phyloP scores from a whole-genome alignment of 1,140 invertebrate genomes.

The Pseudobourletiella spinata region DNA sequence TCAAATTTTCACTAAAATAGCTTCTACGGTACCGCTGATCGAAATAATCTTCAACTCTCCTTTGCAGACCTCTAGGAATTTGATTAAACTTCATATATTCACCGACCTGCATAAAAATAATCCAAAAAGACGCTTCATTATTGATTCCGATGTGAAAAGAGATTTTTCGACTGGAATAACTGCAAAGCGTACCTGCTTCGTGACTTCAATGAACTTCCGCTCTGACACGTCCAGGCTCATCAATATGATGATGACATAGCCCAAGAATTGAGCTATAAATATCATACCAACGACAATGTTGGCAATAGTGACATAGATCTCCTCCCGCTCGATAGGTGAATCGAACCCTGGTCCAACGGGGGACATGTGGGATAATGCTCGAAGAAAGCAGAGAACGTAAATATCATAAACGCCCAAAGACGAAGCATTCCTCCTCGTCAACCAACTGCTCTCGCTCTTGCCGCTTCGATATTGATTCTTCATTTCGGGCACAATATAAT shows the following conservation, averaged over 20 bases:
- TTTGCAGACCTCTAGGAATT: constrained; percentile 25
- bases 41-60: constrained; percentile 19
- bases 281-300: constrained; percentile 19
- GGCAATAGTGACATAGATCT: constrained; percentile 16
- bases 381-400: constrained; percentile 18
- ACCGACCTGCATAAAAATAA: constrained; percentile 4
- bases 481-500: constrained; percentile 23
- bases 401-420: constrained; percentile 1
- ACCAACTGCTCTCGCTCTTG: constrained; percentile 21
- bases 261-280: constrained; percentile 19
- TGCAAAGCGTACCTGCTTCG: constrained; percentile 12
- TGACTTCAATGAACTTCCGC: constrained; percentile 21
- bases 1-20: constrained; percentile 25
- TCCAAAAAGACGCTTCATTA: neutral
- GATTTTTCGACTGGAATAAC: neutral
- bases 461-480: neutral
- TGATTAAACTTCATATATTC: constrained; percentile 33
- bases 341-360: constrained; percentile 12
- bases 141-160: neutral
- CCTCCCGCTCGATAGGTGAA: constrained; percentile 14
- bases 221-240: constrained; percentile 18
- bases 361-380: constrained; percentile 16
- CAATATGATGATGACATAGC: constrained; percentile 17
- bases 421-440: constrained; percentile 20
- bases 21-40: constrained; percentile 19